Evolutionary conservation across 2,888 invertebrate genomes (phyloP).

Genomic region (Hoplodrina ambigua): DNA sequence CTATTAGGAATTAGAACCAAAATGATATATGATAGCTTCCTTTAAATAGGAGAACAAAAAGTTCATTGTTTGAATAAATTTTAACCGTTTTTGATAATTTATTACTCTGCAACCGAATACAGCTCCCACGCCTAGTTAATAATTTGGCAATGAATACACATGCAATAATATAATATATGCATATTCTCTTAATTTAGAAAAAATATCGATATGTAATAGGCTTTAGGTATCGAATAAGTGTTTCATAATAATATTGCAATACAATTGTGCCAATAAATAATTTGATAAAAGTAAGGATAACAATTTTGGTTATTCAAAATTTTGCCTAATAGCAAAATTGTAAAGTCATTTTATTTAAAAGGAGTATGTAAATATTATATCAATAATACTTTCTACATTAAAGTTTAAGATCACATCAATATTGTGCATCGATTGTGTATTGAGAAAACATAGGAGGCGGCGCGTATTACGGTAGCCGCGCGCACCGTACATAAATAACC

Average conservation of each 20-base stretch:
- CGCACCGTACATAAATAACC: constrained; percentile 82
- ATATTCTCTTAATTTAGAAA: constrained; percentile 30
- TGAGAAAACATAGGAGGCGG: constrained; percentile 72
- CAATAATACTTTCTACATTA: constrained; percentile 9
- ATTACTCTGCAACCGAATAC: constrained; percentile 50
- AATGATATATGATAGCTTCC: constrained; percentile 41
- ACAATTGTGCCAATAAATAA: constrained; percentile 1
- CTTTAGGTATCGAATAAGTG: constrained; percentile 12
- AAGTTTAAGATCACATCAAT: constrained; percentile 25
- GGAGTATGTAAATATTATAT: background rate
- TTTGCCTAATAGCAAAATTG: background rate
- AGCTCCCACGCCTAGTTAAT: constrained; percentile 56
- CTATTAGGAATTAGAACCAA: constrained; percentile 26
- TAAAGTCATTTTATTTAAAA: background rate
- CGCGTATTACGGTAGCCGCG: constrained; percentile 86
- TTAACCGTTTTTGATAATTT: constrained; percentile 59
- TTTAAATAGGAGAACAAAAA: constrained; percentile 31
- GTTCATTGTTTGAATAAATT: constrained; percentile 47
- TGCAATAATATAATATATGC: constrained; percentile 49
- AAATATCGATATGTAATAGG: constrained; percentile 30
- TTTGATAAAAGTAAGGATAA: constrained; percentile 6
- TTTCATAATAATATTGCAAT: constrained; percentile 40
- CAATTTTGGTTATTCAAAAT: background rate
- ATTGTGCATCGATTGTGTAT: constrained; percentile 53
- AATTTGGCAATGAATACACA: constrained; percentile 55